Base-by-base conservation (phyloP, 2,797 vertebrate genomes). In the Sebastes variabilis region DNA sequence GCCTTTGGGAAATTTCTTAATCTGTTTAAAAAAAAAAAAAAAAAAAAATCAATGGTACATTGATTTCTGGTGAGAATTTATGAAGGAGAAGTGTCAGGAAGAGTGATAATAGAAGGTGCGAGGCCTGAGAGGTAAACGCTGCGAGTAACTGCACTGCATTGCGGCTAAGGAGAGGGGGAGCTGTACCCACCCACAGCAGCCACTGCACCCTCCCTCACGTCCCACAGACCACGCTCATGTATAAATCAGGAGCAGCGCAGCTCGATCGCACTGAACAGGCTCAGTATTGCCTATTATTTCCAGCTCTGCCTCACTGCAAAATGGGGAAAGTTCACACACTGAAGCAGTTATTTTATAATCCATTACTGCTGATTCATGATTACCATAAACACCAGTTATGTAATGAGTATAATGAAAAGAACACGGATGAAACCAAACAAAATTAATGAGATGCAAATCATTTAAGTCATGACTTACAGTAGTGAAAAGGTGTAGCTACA, bases 71-170 rank as follows among this genome's bases (percentile, higher is more conserved):
- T 27, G 60, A 56, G 56, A 59, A 72, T 49, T 42, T n/a, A 16
- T 67, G 18, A 46, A 46, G 9, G 24, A 72, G 65, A 66, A 4
- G 69, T 5, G 30, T 78, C 4, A n/a, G 14, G 27, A 70, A 16
- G 27, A 70, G 18, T 29, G 6, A 55, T 34, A 14, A 11, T 29
- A n/a, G 1, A 8, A 75, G 36, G 66, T 72, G 46, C 46, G 56
- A 83, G 72, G 74, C 49, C 14, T 49, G 11, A 78, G 80, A 82
- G 60, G 82, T 86, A 86, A 80, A 89, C 0, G 79, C 86, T 81
- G 72, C 20, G 59, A 72, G 75, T 79, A 83, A 80, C 72, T 91
- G 85, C 91, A 92, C 94, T 94, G 94, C 94, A 95, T 90, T 95
- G 94, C 92, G 85, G 92, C 81, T 88, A 46, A 84, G 82, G 55